These are phyloP conservation scores for Margaritifera margaritifera DNA, from an alignment of 2,888 invertebrate species.

Conservation along the genomic window DNA sequence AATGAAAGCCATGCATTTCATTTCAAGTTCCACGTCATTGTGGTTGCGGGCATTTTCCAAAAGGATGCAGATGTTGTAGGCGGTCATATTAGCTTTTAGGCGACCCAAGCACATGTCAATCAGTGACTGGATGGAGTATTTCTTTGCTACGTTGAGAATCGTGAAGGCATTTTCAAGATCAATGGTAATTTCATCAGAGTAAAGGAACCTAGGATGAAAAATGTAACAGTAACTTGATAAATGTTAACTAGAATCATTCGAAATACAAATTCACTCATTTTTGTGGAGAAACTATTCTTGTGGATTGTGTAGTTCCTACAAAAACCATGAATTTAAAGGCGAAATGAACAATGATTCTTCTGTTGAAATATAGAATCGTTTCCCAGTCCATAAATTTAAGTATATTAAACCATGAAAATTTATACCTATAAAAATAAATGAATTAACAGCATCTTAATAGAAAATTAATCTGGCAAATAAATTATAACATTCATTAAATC, in stretches of 20 bases:
- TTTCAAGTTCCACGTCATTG: slow-evolving; percentile 29
- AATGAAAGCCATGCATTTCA: slow-evolving; percentile 32
- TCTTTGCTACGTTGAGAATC: slow-evolving; percentile 35
- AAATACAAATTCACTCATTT: too few relatives aligned
- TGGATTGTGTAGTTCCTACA: too few relatives aligned
- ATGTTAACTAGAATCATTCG: not conserved
- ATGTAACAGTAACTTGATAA: not conserved
- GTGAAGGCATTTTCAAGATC: slow-evolving; percentile 28
- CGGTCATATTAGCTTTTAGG: slow-evolving; percentile 36
- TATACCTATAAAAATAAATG: too few relatives aligned
- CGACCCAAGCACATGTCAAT: slow-evolving; percentile 36
- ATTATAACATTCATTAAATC: too few relatives aligned
- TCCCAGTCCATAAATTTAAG: too few relatives aligned
- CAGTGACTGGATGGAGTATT: slow-evolving; percentile 36
- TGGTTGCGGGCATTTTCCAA: slow-evolving; percentile 40
- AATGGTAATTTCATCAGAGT: slow-evolving; percentile 26
- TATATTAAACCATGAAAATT: too few relatives aligned
- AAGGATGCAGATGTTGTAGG: slow-evolving; percentile 38
- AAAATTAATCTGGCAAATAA: too few relatives aligned
- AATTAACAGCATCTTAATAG: too few relatives aligned
- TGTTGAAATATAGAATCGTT: too few relatives aligned
- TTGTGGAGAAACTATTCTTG: too few relatives aligned
- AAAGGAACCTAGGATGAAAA: slow-evolving; percentile 29
- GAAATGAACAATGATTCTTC: too few relatives aligned
- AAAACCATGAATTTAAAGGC: too few relatives aligned